Evolutionary conservation across 2,113 vertebrate species (phyloP).

Genomic region (Gymnocephalus cernua): DNA sequence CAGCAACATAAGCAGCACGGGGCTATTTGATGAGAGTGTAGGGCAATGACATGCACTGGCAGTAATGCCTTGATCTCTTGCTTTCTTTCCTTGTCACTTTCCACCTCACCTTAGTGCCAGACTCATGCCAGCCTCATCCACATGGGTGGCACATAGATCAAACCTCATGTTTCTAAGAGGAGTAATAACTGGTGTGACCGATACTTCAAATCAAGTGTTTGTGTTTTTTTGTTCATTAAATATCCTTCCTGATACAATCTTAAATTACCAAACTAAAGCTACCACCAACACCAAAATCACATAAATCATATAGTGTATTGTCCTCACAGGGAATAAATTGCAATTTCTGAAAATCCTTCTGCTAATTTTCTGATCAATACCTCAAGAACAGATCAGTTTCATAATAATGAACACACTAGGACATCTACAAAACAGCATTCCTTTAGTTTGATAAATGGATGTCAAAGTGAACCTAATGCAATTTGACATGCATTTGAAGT

Average conservation of each 20-base stretch:
- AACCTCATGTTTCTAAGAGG: constrained; percentile 29
- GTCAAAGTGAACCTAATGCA: constrained; percentile 84
- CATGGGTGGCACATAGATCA: constrained; percentile 68
- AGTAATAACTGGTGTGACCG: constrained; percentile 29
- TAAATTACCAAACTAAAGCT: constrained; percentile 56
- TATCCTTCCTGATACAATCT: constrained; percentile 44
- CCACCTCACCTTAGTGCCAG: constrained; percentile 71
- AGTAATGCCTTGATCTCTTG: constrained; percentile 78
- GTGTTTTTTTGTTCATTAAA: constrained; percentile 39
- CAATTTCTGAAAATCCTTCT: constrained; percentile 62
- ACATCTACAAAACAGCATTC: constrained; percentile 82
- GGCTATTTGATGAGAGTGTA: constrained; percentile 78
- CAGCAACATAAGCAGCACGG: constrained; percentile 74
- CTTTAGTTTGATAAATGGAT: constrained; percentile 78
- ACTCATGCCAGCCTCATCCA: constrained; percentile 63
- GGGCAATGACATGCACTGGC: constrained; percentile 80
- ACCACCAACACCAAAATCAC: neutral
- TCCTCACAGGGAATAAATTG: constrained; percentile 54
- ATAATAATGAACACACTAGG: constrained; percentile 72
- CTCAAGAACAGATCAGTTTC: constrained; percentile 71
- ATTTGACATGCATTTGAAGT: constrained; percentile 84
- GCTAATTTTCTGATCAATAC: constrained; percentile 74
- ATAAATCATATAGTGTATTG: constrained; percentile 42
- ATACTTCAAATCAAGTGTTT: constrained; percentile 44
- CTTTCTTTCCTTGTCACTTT: constrained; percentile 75